Evolutionary conservation across 2,113 vertebrate species (phyloP).

Genomic region (Alethe castanea): DNA sequence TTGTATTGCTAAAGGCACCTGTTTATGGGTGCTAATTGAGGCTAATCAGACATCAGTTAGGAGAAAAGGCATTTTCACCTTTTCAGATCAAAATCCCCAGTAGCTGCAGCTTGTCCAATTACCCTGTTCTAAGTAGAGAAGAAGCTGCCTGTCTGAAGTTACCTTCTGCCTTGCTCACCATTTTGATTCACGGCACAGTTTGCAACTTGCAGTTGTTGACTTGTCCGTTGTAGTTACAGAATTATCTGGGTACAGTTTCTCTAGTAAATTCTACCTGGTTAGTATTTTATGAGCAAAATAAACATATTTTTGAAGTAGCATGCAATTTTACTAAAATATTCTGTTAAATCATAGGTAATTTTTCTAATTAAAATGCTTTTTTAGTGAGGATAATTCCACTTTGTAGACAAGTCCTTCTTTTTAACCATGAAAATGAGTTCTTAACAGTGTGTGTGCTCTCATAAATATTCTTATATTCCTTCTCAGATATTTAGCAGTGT

Average conservation of each 20-base stretch:
- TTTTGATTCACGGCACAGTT: fast-evolving
- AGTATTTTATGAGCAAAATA: neutral
- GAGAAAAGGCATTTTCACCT: slow-evolving; percentile 41
- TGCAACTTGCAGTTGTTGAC: neutral
- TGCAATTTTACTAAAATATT: neutral
- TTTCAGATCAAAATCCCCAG: slow-evolving; percentile 25
- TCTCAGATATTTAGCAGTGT: neutral
- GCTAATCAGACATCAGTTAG: slow-evolving; percentile 60
- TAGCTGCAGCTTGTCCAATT: neutral
- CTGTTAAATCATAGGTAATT: neutral
- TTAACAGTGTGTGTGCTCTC: neutral
- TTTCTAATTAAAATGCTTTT: neutral
- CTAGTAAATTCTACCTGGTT: neutral
- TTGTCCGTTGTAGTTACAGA: neutral
- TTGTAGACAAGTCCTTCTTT: neutral
- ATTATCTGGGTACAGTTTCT: neutral
- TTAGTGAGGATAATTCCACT: neutral
- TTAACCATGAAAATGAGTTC: neutral
- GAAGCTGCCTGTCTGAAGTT: neutral
- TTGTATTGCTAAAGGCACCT: neutral
- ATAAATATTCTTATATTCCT: neutral
- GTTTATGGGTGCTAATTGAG: neutral
- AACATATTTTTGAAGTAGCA: neutral
- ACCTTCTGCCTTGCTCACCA: neutral
- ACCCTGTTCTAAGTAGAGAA: neutral